Evolutionary conservation across 37 sponge, comb jelly and placozoan genomes (phyloP).

Genomic region (Mnemiopsis leidyi): DNA sequence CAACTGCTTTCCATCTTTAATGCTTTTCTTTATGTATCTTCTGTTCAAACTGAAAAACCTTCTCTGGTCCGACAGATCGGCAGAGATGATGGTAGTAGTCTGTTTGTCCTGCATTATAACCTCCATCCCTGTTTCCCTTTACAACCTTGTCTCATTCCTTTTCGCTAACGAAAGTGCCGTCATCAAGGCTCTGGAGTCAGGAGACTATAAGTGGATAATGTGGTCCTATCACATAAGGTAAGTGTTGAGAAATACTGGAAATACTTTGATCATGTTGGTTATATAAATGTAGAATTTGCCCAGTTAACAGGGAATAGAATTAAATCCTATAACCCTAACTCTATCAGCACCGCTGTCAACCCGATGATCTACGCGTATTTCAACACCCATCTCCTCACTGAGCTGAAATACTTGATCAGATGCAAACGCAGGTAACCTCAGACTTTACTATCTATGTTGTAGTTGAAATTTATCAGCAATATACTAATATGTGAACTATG

Average conservation of each 20-base stretch:
- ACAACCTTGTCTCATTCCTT: not conserved
- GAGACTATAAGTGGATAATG: not conserved
- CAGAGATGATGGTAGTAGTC: not conserved
- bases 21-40: too few species aligned
- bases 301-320: too few species aligned
- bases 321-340: not conserved
- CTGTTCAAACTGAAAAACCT: too few species aligned
- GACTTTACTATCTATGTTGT: too few species aligned
- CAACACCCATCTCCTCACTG: not conserved
- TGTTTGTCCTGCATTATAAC: not conserved
- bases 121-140: not conserved
- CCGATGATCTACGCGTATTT: conserved; percentile 4
- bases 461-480: too few species aligned
- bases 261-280: too few species aligned
- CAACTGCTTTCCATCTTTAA: too few species aligned
- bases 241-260: too few species aligned
- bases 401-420: not conserved
- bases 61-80: not conserved
- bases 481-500: too few species aligned
- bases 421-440: conserved; percentile 17
- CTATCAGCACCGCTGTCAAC: not conserved
- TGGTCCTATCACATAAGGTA: not conserved
- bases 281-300: too few species aligned
- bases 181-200: not conserved
- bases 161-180: not conserved